Evolutionary conservation across 2,113 vertebrate genomes (phyloP).

Genomic region (Picathartes gymnocephalus): DNA sequence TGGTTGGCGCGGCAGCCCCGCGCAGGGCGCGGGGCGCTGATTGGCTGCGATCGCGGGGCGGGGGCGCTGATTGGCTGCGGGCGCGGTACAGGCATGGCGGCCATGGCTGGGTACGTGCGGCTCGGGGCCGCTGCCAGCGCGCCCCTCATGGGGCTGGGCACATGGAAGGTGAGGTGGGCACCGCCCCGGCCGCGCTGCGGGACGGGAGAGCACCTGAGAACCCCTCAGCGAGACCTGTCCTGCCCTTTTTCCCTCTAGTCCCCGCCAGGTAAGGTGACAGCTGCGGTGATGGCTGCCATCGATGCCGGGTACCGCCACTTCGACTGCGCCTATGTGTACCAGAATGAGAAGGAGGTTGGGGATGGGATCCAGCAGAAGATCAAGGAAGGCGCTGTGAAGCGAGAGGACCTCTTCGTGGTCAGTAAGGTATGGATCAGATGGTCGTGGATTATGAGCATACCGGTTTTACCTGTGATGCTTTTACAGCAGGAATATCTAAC

Average conservation of each 20-base stretch:
- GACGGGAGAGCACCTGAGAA: background rate
- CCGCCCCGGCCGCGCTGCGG: background rate
- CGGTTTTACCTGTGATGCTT: background rate
- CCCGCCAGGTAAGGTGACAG: conserved; percentile 62
- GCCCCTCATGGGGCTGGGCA: conserved; percentile 83
- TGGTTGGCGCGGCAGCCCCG: background rate
- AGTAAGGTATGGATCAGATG: conserved; percentile 76
- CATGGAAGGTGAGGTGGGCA: conserved; percentile 79
- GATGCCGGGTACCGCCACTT: conserved; percentile 82
- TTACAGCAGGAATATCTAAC: background rate
- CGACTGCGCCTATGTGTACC: conserved; percentile 79
- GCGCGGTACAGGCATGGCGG: background rate
- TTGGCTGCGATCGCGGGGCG: background rate
- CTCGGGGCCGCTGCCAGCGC: conserved; percentile 66
- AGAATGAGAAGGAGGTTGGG: conserved; percentile 83
- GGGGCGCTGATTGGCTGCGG: no score
- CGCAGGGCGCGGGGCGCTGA: background rate
- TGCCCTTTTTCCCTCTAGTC: conserved; percentile 55
- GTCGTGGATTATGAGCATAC: background rate
- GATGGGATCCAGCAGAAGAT: conserved; percentile 77
- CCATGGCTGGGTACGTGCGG: conserved; percentile 63
- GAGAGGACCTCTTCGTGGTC: conserved; percentile 85
- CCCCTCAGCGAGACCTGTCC: fast-evolving
- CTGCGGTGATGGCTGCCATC: conserved; percentile 78
- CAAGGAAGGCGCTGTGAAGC: conserved; percentile 73